phyloP scores from a whole-genome alignment of 35 echinoderm and acorn worm species.

The Hemicentrotus pulcherrimus region DNA sequence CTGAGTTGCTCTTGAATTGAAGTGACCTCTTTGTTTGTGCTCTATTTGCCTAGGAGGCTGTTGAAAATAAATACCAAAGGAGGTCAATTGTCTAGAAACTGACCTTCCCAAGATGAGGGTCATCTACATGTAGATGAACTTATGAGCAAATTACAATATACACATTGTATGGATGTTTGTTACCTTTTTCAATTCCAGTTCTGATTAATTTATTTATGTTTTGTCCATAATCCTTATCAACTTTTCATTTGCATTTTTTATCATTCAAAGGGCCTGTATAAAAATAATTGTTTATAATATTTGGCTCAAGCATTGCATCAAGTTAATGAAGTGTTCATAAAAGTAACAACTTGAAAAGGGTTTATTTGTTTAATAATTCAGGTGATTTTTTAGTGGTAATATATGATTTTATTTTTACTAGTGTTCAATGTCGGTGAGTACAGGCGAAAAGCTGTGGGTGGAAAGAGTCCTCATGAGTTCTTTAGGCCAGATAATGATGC shows the following conservation, averaged over 20 bases:
- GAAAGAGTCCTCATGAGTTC: constrained; percentile 79
- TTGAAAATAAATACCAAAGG: constrained; percentile 4
- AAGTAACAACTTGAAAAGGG: background rate
- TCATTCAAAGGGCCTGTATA: no score
- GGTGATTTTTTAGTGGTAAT: constrained; percentile 34
- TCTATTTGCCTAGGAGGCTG: background rate
- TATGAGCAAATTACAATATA: background rate
- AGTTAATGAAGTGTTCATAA: background rate
- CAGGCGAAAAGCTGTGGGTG: constrained; percentile 76
- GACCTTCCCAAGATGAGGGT: background rate
- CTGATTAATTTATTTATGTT: background rate
- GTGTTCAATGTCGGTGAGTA: constrained; percentile 99
- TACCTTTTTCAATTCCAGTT: background rate
- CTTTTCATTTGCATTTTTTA: background rate
- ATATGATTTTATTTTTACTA: constrained; percentile 61
- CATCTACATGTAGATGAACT: background rate
- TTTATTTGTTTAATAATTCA: background rate
- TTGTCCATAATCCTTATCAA: background rate
- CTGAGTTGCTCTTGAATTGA: no score
- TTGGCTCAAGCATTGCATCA: background rate
- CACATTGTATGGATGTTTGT: no score
- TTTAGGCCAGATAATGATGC: constrained; percentile 82
- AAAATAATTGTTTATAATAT: no score
- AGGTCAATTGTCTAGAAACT: background rate
- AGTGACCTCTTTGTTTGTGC: background rate